These are phyloP conservation scores for Laticauda laticaudata DNA, from an alignment of 2,113 vertebrate species.

Conservation along the genomic window DNA sequence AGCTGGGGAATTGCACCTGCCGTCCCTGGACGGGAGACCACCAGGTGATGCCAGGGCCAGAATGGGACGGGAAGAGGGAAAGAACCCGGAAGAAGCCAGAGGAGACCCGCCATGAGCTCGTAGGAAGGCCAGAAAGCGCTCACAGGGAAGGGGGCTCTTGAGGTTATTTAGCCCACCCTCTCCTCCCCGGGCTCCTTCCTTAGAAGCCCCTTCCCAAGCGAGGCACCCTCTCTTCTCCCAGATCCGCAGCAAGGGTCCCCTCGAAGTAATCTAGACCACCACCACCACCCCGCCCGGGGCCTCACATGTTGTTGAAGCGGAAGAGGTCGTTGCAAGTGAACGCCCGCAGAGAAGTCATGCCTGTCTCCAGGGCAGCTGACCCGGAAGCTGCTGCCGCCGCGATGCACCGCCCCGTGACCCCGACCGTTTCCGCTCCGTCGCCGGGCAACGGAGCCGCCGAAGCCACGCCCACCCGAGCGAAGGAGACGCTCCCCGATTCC, in stretches of 20 bases:
- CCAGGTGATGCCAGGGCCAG: not conserved
- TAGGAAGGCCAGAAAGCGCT: not conserved
- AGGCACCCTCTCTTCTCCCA: not conserved
- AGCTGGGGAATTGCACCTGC: not conserved
- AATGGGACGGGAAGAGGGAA: not conserved
- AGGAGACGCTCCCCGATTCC: not conserved
- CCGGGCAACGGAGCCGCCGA: not conserved
- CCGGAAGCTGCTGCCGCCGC: not conserved
- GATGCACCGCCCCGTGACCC: no score
- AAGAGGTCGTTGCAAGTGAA: constrained; percentile 89
- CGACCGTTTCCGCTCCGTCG: not conserved
- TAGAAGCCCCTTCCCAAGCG: not conserved
- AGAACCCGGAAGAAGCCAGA: not conserved
- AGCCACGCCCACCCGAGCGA: no score
- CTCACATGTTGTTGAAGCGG: constrained; percentile 86
- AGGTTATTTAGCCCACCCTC: not conserved
- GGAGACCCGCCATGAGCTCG: not conserved
- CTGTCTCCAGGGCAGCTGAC: not conserved
- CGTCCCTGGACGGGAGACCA: not conserved
- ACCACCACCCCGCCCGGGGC: not conserved
- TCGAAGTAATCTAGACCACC: not conserved
- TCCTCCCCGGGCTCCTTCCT: not conserved
- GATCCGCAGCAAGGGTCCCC: not conserved
- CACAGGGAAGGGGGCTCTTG: not conserved
- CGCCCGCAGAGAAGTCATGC: constrained; percentile 88